A percentile compares a stretch with the other conserved stretches of the same genome.
These are phyloP conservation scores for Pararge aegeria DNA, from an alignment of 1,140 invertebrate genomes.

Conservation along the genomic window DNA sequence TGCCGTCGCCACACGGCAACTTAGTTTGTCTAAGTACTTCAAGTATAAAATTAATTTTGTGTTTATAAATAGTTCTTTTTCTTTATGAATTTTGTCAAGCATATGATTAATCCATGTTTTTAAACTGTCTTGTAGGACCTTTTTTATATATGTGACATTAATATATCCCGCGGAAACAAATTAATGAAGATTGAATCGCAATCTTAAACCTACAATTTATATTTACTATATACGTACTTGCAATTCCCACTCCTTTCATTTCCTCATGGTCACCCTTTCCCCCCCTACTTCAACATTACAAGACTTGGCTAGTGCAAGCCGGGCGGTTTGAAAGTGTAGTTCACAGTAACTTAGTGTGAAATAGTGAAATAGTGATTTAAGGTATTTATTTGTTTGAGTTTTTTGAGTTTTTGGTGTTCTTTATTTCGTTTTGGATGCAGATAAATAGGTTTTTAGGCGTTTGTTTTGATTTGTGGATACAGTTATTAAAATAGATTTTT, in stretches of 20 bases:
- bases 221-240: neutral
- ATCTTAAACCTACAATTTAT: neutral
- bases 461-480: neutral
- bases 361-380: constrained; percentile 8
- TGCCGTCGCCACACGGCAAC: too few species aligned
- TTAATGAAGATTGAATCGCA: too few species aligned
- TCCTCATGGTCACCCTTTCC: constrained; percentile 19
- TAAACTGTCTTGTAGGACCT: too few species aligned
- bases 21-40: too few species aligned
- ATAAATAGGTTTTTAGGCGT: neutral
- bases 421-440: too few species aligned
- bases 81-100: too few species aligned
- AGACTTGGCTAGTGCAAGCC: neutral
- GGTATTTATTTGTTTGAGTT: neutral
- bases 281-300: neutral
- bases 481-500: too few species aligned
- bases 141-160: too few species aligned
- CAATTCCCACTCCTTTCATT: constrained; percentile 9
- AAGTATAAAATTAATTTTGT: too few species aligned
- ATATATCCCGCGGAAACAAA: too few species aligned
- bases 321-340: constrained; percentile 12
- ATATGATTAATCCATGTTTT: too few species aligned
- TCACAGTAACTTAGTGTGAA: neutral
- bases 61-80: too few species aligned
- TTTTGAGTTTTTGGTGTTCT: neutral